Percentiles rank a stretch among this genome's conserved stretches.
These are phyloP conservation scores for Podilymbus podiceps DNA, from an alignment of 2,113 vertebrate genomes.

Conservation along the genomic window DNA sequence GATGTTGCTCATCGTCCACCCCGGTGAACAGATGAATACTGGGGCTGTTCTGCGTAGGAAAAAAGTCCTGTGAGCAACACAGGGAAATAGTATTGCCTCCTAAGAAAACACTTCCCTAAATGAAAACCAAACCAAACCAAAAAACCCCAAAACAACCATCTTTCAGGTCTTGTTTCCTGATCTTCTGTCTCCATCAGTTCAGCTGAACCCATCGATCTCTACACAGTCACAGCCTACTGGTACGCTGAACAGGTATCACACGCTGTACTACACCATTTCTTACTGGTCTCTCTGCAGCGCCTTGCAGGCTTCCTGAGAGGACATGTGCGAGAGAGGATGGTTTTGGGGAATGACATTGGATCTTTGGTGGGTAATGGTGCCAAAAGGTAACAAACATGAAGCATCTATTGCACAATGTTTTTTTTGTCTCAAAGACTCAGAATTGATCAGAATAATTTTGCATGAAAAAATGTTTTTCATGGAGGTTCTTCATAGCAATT, in stretches of 20 bases:
- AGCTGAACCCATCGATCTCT: not conserved
- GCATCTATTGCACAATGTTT: not conserved
- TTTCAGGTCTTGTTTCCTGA: not conserved
- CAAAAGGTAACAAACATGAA: not conserved
- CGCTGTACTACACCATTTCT: not conserved
- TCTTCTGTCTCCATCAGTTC: not conserved
- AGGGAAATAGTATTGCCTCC: not conserved
- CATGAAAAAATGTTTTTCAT: not conserved
- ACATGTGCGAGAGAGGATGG: not conserved
- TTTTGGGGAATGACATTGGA: not conserved
- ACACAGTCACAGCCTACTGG: not conserved
- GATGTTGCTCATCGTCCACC: not conserved
- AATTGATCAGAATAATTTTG: not conserved
- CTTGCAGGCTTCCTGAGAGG: not conserved
- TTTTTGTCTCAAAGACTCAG: not conserved
- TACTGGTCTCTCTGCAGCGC: not conserved
- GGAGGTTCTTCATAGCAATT: not conserved
- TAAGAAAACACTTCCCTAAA: not conserved
- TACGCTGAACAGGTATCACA: rapidly evolving
- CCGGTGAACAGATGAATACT: not conserved
- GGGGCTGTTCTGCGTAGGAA: not conserved
- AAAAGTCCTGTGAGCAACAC: not conserved
- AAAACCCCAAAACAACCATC: too few relatives aligned
- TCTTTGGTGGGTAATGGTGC: not conserved
- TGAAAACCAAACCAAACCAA: not conserved